phyloP scores from a whole-genome alignment of 2,113 vertebrate genomes.

The Leucoraja erinaceus region DNA sequence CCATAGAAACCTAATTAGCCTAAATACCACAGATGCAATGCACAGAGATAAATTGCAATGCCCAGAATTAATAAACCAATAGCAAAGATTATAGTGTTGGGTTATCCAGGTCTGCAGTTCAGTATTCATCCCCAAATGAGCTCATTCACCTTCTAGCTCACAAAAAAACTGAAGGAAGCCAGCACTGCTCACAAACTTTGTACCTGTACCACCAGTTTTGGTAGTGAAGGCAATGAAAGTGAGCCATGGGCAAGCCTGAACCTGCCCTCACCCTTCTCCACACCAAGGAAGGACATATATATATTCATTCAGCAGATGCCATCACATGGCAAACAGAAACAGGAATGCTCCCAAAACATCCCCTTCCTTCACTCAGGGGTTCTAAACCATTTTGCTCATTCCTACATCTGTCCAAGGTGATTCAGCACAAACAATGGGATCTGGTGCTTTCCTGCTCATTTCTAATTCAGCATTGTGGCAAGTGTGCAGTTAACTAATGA shows the following conservation, averaged over 20 bases:
- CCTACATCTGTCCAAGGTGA: not conserved
- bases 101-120: not conserved
- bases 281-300: not conserved
- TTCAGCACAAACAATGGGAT: not conserved
- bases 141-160: not conserved
- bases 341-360: not conserved
- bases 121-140: not conserved
- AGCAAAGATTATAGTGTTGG: not conserved
- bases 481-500: not conserved
- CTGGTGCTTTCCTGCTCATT: not conserved
- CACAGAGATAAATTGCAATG: not conserved
- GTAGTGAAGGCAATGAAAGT: not conserved
- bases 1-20: not conserved
- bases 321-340: not conserved
- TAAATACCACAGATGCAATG: not conserved
- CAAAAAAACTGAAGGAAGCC: not conserved
- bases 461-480: not conserved
- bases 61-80: not conserved
- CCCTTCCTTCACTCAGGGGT: not conserved
- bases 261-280: not conserved
- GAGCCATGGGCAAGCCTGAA: not conserved
- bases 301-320: not conserved
- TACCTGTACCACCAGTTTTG: not conserved
- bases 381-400: not conserved
- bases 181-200: not conserved